Base-by-base conservation (phyloP, 2,797 vertebrate species). In the Melanotaenia parkinsoni region DNA sequence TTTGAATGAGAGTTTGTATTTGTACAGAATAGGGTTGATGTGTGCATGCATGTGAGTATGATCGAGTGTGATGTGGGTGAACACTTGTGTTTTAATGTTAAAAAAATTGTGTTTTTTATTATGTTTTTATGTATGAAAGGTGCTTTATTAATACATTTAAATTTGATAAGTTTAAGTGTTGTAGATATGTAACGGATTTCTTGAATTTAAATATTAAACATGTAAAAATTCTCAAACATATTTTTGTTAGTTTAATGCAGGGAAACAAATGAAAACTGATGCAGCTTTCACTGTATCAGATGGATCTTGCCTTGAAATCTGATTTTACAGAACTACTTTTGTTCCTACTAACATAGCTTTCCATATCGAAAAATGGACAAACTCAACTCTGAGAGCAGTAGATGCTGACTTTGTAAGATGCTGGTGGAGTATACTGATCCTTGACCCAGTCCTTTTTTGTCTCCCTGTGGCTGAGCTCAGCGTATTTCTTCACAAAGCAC, bases 401-500 rank as follows among this genome's bases (percentile, higher is more conserved):
- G 24, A 57, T 58, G 66, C 71, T 76, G 79, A 72, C 64, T 77
- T 76, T 70, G 70, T 58, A 43, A 30, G 35, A 74, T 0, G 28
- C 59, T 71, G 50, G 20, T 50, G 10, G 43, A 45, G 24, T 1
- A 26, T 54, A 28, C 24, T 26, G 13, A 56, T 30, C 26, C 5
- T 56, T 56, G 12, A 30, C 24, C 30, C 28, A 28, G 8, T 58
- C 60, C 67, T 73, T 78, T 58, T n/a, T 24, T 81, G 50, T 70
- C n/a, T 63, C 32, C 40, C 30, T 24, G 20, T 59, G 10, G 59
- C 74, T 83, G 72, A 86, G 33, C 65, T 84, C 73, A 80, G 74
- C 78, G 82, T 76, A 83, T 85, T 87, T 78, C 76, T 72, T 63
- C 47, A 58, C 69, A 81, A 66, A 59, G 40, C 65, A 60, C 45